These are phyloP conservation scores for Illadopsis cleaveri DNA, from an alignment of 2,113 vertebrate genomes.

Conservation along the genomic window DNA sequence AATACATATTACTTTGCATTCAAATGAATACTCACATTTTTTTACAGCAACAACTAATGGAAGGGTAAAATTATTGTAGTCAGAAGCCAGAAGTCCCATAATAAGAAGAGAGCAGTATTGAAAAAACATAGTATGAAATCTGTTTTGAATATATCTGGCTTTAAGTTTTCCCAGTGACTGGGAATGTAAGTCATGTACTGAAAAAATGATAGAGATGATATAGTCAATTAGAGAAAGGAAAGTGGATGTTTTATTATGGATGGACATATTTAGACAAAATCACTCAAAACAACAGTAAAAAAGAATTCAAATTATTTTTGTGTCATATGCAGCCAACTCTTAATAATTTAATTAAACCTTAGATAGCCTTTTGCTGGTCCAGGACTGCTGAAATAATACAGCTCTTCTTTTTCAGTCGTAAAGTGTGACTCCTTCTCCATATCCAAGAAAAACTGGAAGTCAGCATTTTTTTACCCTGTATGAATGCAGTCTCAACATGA, in stretches of 20 bases:
- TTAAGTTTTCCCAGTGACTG: background rate
- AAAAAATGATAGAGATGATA: background rate
- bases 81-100: slow-evolving; percentile 13
- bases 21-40: slow-evolving; percentile 16
- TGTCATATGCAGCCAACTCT: background rate
- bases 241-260: background rate
- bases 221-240: background rate
- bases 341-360: background rate
- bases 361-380: background rate
- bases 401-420: background rate
- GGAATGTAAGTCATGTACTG: background rate
- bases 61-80: slow-evolving; percentile 44
- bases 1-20: slow-evolving; percentile 30
- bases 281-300: background rate
- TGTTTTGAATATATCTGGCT: background rate
- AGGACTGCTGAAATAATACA: background rate
- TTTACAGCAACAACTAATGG: slow-evolving; percentile 15
- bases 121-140: background rate
- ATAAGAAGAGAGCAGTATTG: background rate
- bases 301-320: background rate
- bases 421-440: background rate
- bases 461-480: background rate
- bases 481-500: background rate
- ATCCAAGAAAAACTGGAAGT: background rate
- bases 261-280: background rate